Evolutionary conservation across 2,797 vertebrate genomes (phyloP).

Genomic region (Leucoraja ocellata): DNA sequence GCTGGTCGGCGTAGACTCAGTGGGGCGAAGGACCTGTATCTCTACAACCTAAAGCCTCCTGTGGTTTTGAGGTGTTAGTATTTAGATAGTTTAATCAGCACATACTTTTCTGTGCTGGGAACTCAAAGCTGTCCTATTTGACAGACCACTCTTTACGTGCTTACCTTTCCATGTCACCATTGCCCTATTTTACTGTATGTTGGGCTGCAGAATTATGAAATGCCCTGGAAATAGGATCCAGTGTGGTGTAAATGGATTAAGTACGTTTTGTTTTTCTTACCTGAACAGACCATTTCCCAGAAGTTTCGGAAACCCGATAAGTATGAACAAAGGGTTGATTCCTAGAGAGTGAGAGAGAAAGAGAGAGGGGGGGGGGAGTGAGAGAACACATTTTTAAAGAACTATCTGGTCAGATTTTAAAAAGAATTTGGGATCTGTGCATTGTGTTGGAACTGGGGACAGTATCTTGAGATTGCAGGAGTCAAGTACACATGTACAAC

Average conservation of each 20-base stretch:
- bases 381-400: neutral
- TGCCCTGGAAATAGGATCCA: neutral
- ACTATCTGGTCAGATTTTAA: neutral
- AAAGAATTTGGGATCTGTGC: neutral
- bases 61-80: neutral
- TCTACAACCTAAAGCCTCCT: neutral
- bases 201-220: neutral
- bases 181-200: neutral
- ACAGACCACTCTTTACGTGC: neutral
- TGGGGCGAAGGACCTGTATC: too few relatives aligned
- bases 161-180: neutral
- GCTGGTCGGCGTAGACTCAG: too few relatives aligned
- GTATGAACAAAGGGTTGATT: slow-evolving; percentile 41
- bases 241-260: neutral
- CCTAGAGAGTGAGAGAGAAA: neutral
- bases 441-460: neutral
- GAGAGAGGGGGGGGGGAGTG: neutral
- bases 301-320: slow-evolving; percentile 39
- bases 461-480: neutral
- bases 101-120: neutral
- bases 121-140: neutral
- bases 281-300: slow-evolving; percentile 41
- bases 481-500: neutral
- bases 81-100: neutral
- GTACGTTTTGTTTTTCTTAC: slow-evolving; percentile 20